A percentile compares a stretch with the other conserved stretches of the same genome.
These are phyloP conservation scores for Stichodactyla mertensii DNA, from an alignment of 64 coral and sea anemone species.

Conservation along the genomic window DNA sequence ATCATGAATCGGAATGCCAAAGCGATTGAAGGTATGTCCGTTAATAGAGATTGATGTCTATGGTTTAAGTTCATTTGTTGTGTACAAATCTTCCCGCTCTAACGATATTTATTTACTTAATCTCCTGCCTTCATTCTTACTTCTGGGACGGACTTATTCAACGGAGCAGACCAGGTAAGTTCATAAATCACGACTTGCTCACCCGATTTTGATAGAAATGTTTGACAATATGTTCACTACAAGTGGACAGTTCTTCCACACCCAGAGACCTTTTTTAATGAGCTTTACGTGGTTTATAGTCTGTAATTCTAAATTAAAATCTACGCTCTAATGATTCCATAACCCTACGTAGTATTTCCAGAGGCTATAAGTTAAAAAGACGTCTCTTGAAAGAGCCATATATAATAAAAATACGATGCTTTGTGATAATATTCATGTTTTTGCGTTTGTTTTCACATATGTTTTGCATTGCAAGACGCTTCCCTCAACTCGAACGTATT, in stretches of 20 bases:
- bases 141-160: neutral
- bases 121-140: neutral
- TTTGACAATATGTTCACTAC: neutral
- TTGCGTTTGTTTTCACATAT: neutral
- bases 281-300: neutral
- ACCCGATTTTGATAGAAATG: neutral
- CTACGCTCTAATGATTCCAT: conserved; percentile 3
- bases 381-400: neutral
- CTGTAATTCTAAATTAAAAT: neutral
- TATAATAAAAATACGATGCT: neutral
- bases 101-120: neutral
- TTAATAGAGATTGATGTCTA: neutral
- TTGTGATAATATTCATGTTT: neutral
- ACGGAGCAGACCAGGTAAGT: neutral
- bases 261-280: neutral
- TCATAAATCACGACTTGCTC: neutral
- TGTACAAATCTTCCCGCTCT: neutral
- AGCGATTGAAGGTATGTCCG: neutral
- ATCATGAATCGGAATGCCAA: neutral
- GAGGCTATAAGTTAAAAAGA: neutral
- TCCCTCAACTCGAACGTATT: neutral
- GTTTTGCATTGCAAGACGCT: neutral
- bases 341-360: neutral
- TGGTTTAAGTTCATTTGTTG: neutral
- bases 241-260: neutral